Conservation (phyloP, 2,113 vertebrate genomes). For the Rattus norvegicus region GRCr8 NC_086024.1:114853501-114854000, state of each 20-base stretch:
- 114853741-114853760: not conserved
- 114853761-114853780: conserved; percentile 14
- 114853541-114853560: not conserved
- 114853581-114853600: not conserved
- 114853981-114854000: not conserved
- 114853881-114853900: conserved; percentile 50
- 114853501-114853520: not conserved
- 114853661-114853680: not conserved
- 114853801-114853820: conserved; percentile 21
- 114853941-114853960: conserved; percentile 31
- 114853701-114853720: conserved; percentile 24
- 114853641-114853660: not conserved
- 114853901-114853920: conserved; percentile 33
- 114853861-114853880: conserved; percentile 45
- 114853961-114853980: not conserved
- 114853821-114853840: not conserved
- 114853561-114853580: not conserved
- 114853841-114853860: conserved; percentile 26
- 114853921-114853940: conserved; percentile 37
- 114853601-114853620: not conserved
- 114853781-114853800: conserved; percentile 49
- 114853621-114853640: not conserved
- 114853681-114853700: not conserved
- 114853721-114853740: conserved; percentile 25
- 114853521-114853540: not conserved